Evolutionary conservation across 2,888 invertebrate species (phyloP).

Genomic region (Hemaris fuciformis): DNA sequence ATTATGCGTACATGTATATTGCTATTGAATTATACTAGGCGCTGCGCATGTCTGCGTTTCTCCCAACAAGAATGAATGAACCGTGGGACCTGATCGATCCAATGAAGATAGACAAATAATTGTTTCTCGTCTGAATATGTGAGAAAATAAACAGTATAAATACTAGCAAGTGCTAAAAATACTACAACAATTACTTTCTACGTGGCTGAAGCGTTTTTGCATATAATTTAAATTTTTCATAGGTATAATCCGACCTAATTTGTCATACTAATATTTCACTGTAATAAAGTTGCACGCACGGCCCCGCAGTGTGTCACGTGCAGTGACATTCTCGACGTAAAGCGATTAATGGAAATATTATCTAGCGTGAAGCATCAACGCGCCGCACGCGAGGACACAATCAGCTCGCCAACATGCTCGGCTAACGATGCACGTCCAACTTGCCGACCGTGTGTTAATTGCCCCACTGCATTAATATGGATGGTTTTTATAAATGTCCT

Average conservation of each 20-base stretch:
- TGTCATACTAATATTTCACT: background rate
- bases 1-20: too few species aligned
- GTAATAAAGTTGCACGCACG: background rate
- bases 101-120: too few species aligned
- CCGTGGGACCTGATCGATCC: too few species aligned
- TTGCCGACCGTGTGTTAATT: slow-evolving; percentile 26
- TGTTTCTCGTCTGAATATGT: too few species aligned
- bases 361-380: slow-evolving; percentile 43
- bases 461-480: slow-evolving; percentile 18
- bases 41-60: too few species aligned
- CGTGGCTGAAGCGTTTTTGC: too few species aligned
- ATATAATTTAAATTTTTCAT: too few species aligned
- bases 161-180: too few species aligned
- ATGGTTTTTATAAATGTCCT: background rate
- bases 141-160: too few species aligned
- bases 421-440: slow-evolving; percentile 16
- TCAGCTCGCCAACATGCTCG: slow-evolving; percentile 26
- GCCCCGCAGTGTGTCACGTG: background rate
- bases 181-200: too few species aligned
- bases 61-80: too few species aligned
- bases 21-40: too few species aligned
- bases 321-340: slow-evolving; percentile 42
- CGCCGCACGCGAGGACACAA: slow-evolving; percentile 44
- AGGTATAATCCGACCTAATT: background rate
- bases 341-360: slow-evolving; percentile 51